Conservation (phyloP, 2,113 vertebrate genomes). For the sheep (Ovis aries) region ARS-UI_Ramb_v3.0 NC_056064.1:55154501-55155000, state of each 20-base stretch:
- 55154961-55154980: not conserved
- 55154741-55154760: not conserved
- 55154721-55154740: not conserved
- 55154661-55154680: conserved; percentile 59
- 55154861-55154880: not conserved
- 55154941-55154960: not conserved
- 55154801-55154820: not conserved
- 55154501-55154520: conserved; percentile 76
- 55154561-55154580: conserved; percentile 70
- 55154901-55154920: not conserved
- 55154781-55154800: not conserved
- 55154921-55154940: not conserved
- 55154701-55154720: conserved; percentile 22
- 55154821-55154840: not conserved
- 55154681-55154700: conserved; percentile 10
- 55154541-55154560: conserved; percentile 67
- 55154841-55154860: not conserved
- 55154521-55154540: conserved; percentile 72
- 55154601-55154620: conserved; percentile 74
- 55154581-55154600: conserved; percentile 73
- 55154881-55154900: not conserved
- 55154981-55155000: not conserved
- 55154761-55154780: not conserved
- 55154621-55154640: conserved; percentile 74
- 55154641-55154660: conserved; percentile 69